Conservation (phyloP, 2,888 invertebrate genomes). For the Drosophila kambysellisi region DNA sequence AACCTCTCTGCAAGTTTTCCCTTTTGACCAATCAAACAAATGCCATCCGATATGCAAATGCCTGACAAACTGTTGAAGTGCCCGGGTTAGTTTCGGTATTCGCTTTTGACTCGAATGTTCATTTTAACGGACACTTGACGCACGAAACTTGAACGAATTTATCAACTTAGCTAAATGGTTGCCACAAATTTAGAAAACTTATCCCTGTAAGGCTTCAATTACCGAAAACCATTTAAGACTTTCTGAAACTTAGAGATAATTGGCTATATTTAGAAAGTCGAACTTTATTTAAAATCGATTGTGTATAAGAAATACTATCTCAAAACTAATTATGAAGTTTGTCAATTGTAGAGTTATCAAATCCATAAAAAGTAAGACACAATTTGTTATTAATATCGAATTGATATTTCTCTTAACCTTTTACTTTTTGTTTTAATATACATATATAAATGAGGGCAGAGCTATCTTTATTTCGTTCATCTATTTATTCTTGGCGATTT, state of each 20-base stretch:
- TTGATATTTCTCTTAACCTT: constrained; percentile 18
- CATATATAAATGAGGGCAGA: not conserved
- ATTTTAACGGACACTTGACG: not conserved
- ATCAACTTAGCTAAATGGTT: constrained; percentile 7
- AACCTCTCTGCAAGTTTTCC: constrained; percentile 13
- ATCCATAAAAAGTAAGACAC: not conserved
- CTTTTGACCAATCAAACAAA: constrained; percentile 42
- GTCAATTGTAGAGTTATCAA: not conserved
- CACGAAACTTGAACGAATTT: constrained; percentile 4
- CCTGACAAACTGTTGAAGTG: constrained; percentile 55
- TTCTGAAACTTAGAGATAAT: not conserved
- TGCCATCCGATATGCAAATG: constrained; percentile 68
- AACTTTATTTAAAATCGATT: not conserved
- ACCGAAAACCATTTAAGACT: not conserved
- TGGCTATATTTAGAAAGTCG: not conserved
- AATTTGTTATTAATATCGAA: not conserved
- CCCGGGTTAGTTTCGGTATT: constrained; percentile 27
- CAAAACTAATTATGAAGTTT: not conserved
- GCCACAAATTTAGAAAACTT: constrained; percentile 9
- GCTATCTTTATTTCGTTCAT: constrained; percentile 17
- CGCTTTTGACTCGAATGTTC: not conserved
- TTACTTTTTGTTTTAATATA: constrained; percentile 1
- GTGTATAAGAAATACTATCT: not conserved
- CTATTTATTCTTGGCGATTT: constrained; percentile 32
- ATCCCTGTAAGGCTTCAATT: not conserved